phyloP scores from a whole-genome alignment of 2,797 vertebrate species.

The Perdix hodgsoniae region DNA sequence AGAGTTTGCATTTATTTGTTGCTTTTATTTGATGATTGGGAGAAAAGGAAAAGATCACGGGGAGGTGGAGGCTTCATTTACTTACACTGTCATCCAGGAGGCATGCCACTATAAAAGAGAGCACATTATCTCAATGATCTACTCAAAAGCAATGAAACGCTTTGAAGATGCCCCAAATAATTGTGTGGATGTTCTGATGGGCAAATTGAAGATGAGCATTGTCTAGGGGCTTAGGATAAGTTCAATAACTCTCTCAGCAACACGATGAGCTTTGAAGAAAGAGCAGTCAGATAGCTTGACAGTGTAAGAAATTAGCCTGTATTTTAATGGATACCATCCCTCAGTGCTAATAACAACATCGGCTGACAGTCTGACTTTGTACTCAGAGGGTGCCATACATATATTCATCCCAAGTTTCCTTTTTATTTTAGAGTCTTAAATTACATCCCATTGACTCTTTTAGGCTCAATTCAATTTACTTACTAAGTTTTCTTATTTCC shows the following conservation, averaged over 20 bases:
- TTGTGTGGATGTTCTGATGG: not conserved
- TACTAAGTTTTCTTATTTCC: not conserved
- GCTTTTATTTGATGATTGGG: not conserved
- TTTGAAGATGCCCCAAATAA: conserved; percentile 23
- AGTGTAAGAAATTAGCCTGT: not conserved
- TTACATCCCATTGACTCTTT: not conserved
- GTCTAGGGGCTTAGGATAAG: not conserved
- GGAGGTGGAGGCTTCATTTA: not conserved
- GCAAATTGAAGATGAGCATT: conserved; percentile 2
- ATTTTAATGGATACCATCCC: not conserved
- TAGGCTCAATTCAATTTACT: not conserved
- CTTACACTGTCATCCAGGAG: not conserved
- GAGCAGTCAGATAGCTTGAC: not conserved
- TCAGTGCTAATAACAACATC: not conserved
- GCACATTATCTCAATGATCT: not conserved
- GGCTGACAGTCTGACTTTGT: not conserved
- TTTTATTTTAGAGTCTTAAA: not conserved
- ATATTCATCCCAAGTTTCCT: not conserved
- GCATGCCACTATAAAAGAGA: not conserved
- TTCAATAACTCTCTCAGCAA: not conserved
- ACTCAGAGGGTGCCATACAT: not conserved
- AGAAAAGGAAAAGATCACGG: not conserved
- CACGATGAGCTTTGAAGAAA: not conserved
- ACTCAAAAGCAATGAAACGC: not conserved
- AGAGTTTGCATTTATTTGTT: not conserved